Evolutionary conservation across 1,140 invertebrate genomes (phyloP).

Genomic region (Papilio polytes): DNA sequence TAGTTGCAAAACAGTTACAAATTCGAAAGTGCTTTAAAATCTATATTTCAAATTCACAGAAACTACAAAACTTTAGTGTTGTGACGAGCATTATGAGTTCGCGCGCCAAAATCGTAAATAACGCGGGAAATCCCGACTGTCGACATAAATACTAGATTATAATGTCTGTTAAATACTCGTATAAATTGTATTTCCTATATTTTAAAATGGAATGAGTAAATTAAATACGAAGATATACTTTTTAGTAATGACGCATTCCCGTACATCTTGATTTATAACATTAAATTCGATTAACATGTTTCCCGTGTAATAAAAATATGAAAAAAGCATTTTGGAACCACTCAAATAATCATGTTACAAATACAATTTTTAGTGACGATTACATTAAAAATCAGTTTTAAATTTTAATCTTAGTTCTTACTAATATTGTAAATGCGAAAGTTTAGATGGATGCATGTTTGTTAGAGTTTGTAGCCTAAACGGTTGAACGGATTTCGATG

Average conservation of each 20-base stretch:
- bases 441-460: no score
- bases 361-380: background rate
- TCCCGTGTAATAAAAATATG: background rate
- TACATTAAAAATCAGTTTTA: background rate
- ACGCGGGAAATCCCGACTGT: constrained; percentile 4
- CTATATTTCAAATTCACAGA: constrained; percentile 26
- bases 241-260: background rate
- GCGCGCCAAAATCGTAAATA: constrained; percentile 21
- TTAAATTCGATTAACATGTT: background rate
- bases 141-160: constrained; percentile 11
- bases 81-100: constrained; percentile 4
- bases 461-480: no score
- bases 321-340: background rate
- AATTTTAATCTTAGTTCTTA: no score
- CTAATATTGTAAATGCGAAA: no score
- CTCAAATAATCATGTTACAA: no score
- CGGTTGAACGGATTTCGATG: no score
- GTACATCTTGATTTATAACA: background rate
- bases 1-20: constrained; percentile 16
- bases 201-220: background rate
- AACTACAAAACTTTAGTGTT: constrained; percentile 25
- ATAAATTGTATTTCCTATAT: background rate
- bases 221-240: background rate
- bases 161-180: constrained; percentile 10
- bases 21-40: constrained; percentile 4